Evolutionary conservation across 2,888 invertebrate species (phyloP).

Genomic region (Oeneis ivallda): DNA sequence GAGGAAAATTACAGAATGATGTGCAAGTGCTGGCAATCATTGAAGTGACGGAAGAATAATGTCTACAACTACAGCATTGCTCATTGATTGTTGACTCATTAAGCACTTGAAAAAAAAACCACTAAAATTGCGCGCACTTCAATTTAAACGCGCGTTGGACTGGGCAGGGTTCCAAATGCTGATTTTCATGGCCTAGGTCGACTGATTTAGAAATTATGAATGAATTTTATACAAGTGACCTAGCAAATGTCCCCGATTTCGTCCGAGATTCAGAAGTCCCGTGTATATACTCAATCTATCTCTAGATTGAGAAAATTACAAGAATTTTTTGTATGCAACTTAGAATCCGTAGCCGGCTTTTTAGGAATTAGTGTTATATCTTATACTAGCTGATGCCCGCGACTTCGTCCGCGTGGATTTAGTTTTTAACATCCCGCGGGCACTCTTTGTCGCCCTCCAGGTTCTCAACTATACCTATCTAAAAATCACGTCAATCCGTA

Average conservation of each 20-base stretch:
- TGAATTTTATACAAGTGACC: slow-evolving; percentile 22
- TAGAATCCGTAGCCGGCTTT: no score
- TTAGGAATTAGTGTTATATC: no score
- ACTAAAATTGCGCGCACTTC: slow-evolving; percentile 24
- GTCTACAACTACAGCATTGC: slow-evolving; percentile 14
- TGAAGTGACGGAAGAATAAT: slow-evolving; percentile 12
- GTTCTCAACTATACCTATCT: no score
- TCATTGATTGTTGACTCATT: slow-evolving; percentile 27
- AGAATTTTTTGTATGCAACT: no score
- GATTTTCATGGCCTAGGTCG: slow-evolving; percentile 39
- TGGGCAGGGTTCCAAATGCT: slow-evolving; percentile 37
- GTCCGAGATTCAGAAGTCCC: neutral
- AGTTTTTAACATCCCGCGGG: no score
- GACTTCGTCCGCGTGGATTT: no score
- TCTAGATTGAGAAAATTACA: neutral
- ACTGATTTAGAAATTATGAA: slow-evolving; percentile 33
- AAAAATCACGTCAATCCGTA: no score
- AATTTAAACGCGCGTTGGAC: slow-evolving; percentile 30
- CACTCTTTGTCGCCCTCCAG: no score
- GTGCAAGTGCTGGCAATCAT: slow-evolving; percentile 6
- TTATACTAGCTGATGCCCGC: no score
- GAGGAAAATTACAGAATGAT: neutral
- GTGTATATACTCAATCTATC: no score
- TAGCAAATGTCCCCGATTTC: neutral
- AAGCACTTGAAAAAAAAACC: slow-evolving; percentile 18